Percentiles rank a stretch among this genome's conserved stretches.
Conservation (phyloP, 2,113 vertebrate species). For the Copsychus sechellarum region DNA sequence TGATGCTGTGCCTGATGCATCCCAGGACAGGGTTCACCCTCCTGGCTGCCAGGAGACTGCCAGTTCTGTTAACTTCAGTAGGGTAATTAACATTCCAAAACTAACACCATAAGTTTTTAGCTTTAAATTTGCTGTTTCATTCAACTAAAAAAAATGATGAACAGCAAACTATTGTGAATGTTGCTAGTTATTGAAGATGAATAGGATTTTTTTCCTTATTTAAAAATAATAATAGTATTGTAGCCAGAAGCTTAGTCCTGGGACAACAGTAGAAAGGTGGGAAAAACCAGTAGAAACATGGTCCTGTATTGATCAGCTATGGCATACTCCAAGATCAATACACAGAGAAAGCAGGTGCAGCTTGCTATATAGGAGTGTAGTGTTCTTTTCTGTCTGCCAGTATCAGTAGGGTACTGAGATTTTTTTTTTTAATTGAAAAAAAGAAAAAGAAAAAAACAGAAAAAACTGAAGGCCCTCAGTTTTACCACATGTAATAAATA, state of each 20-base stretch:
- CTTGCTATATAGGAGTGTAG: neutral
- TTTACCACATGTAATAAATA: neutral
- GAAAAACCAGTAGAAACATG: neutral
- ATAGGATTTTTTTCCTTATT: neutral
- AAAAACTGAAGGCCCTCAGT: neutral
- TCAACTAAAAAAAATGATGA: neutral
- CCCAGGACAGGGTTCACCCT: accelerated
- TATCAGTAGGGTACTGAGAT: neutral
- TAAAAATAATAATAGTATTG: neutral
- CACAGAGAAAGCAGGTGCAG: neutral
- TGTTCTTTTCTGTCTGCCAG: neutral
- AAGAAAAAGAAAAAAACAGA: neutral
- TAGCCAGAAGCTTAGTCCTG: neutral
- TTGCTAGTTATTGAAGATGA: neutral
- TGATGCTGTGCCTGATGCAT: accelerated
- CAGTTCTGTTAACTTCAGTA: neutral
- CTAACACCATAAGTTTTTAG: neutral
- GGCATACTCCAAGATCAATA: neutral
- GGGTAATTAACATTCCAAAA: neutral
- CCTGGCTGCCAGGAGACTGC: neutral
- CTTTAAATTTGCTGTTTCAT: neutral
- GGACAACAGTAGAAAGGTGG: neutral
- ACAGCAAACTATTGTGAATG: neutral
- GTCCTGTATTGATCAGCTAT: neutral
- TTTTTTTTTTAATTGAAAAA: neutral